Percentiles rank a stretch among this genome's conserved stretches.
Evolutionary conservation across 2,888 invertebrate species (phyloP).

Genomic region (Clitarchus hookeri): DNA sequence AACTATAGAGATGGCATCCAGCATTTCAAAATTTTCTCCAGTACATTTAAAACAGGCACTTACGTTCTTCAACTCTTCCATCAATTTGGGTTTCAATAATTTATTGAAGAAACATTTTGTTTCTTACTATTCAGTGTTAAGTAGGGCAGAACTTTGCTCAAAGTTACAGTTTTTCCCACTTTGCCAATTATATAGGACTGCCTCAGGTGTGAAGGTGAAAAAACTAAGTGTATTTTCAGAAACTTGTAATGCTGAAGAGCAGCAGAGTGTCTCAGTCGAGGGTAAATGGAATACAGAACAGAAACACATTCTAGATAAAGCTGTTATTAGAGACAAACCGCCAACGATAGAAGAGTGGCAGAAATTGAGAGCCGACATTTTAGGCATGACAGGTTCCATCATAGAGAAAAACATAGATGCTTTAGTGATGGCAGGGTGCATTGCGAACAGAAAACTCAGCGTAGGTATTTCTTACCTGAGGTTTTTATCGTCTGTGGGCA

Average conservation of each 20-base stretch:
- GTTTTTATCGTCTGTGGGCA: conserved; percentile 58
- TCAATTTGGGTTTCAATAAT: neutral
- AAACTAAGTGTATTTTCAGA: neutral
- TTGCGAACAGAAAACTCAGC: conserved; percentile 54
- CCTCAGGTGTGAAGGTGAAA: neutral
- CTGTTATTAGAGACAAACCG: neutral
- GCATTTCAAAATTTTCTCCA: neutral
- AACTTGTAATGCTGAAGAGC: neutral
- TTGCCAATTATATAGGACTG: neutral
- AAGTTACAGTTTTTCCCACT: neutral
- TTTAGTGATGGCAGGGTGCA: conserved; percentile 61
- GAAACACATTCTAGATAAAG: neutral
- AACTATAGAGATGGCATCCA: neutral
- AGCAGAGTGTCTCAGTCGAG: neutral
- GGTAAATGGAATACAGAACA: neutral
- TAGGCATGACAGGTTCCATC: conserved; percentile 53
- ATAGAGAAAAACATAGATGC: conserved; percentile 64
- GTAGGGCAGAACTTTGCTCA: neutral
- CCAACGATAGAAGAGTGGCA: conserved; percentile 51
- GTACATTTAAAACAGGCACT: neutral
- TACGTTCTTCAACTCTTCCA: neutral
- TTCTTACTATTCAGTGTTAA: neutral
- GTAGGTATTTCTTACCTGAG: conserved; percentile 63
- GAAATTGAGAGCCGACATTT: conserved; percentile 54
- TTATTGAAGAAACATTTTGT: neutral